These are phyloP conservation scores for Hybognathus amarus DNA, from an alignment of 2,797 vertebrate species.

Conservation along the genomic window DNA sequence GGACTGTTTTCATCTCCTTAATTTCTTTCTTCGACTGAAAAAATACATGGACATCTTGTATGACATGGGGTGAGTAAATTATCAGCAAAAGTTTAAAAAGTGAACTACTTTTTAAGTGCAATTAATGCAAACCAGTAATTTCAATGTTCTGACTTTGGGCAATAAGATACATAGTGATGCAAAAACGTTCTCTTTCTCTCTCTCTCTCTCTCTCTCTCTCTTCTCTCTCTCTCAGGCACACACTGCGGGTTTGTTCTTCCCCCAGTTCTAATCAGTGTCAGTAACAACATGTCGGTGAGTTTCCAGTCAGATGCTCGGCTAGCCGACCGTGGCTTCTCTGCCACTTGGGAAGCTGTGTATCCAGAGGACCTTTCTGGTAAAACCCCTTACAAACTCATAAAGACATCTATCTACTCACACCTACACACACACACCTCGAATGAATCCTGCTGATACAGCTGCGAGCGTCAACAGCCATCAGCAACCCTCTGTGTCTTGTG, in stretches of 20 bases:
- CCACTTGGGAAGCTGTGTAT: constrained; percentile 79
- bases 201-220: not conserved
- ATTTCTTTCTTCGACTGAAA: no score
- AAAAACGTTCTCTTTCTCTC: not conserved
- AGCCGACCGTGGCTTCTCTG: constrained; percentile 78
- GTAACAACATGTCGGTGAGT: constrained; percentile 70
- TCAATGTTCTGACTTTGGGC: not conserved
- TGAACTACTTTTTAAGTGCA: not conserved
- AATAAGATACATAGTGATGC: not conserved
- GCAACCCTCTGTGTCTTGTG: constrained; percentile 2
- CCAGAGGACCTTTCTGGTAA: constrained; percentile 80
- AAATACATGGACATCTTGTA: no score
- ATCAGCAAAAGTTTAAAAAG: no score
- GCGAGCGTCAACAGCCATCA: not conserved
- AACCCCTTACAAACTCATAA: constrained; percentile 38
- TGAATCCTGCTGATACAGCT: constrained; percentile 39
- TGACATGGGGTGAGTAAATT: no score
- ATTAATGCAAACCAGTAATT: not conserved
- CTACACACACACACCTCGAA: constrained; percentile 19
- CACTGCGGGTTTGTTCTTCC: constrained; percentile 78
- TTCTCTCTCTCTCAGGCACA: constrained; percentile 66
- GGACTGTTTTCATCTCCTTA: no score
- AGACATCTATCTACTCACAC: constrained; percentile 20
- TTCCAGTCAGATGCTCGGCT: constrained; percentile 78
- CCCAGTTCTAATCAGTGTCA: constrained; percentile 75